Base-by-base conservation (phyloP, 2,797 vertebrate species). In the Brachymystax lenok region DNA sequence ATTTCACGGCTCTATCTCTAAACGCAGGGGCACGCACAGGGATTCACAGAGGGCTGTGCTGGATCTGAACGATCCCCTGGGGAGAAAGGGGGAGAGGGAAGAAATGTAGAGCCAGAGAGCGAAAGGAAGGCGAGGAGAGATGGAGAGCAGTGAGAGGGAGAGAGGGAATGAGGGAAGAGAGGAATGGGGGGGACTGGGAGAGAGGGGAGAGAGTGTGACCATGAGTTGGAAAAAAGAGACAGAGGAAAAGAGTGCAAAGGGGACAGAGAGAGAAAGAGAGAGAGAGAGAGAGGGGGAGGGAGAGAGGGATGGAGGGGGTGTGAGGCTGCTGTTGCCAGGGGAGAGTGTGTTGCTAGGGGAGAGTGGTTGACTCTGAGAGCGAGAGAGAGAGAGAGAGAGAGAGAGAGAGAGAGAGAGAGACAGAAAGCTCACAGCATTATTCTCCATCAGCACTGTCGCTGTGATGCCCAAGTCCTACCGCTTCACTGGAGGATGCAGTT, bases 401-500 rank as follows among this genome's bases (percentile, higher is more conserved):
- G 12, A 12, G 52, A 64, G 64, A 73, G 73, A 72, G 33, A 61
- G 66, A 52, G 33, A 80, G 83, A 80, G 86, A 80, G 76, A 73
- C 66, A 40, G 35, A 81, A 74, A 74, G 90, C 84, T 89, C 85
- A 84, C 84, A 92, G 88, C 89, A 90, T 91, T 92, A 92, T 92
- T 92, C 90, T 92, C 86, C 83, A 92, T 93, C 91, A 93, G 86
- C 88, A 89, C 89, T 89, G 90, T 93, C 92, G 91, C 88, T 86
- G 88, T 86, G 90, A 84, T 84, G 92, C 84, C 87, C 85, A 81
- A 85, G 87, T 90, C 88, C 86, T 85, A 80, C 87, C 88, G 88
- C 82, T 85, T 90, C 90, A 93, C 88, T 83, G 79, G 87, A 92
- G 87, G 89, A 94, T 89, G 89, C 80, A 91, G 95, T 95, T 95